These are phyloP conservation scores for Apeltes quadracus DNA, from an alignment of 2,113 vertebrate species.

Conservation along the genomic window DNA sequence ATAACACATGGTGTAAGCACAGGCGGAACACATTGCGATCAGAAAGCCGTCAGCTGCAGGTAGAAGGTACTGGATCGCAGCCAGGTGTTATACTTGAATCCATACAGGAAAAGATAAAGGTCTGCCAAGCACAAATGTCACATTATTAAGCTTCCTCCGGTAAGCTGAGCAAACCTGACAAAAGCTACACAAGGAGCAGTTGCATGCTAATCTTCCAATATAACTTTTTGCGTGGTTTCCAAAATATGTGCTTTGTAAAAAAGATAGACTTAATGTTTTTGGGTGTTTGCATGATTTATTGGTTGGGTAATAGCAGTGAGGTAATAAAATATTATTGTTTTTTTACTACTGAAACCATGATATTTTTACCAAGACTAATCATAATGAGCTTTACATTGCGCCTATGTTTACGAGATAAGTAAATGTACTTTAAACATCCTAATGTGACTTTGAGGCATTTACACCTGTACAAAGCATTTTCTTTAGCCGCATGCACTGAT, in stretches of 20 bases:
- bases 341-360: neutral
- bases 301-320: neutral
- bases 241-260: neutral
- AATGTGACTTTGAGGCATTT: constrained; percentile 27
- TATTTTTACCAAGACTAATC: neutral
- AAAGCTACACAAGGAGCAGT: neutral
- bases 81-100: neutral
- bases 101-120: neutral
- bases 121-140: neutral
- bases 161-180: neutral
- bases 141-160: neutral
- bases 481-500: constrained; percentile 21
- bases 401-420: neutral
- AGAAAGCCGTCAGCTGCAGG: neutral
- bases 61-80: neutral
- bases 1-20: neutral
- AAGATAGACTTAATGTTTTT: neutral
- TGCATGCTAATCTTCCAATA: neutral
- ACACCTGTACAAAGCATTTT: constrained; percentile 21
- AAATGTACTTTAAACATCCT: neutral
- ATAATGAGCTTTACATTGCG: neutral
- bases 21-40: neutral
- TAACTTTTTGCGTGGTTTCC: neutral
- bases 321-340: neutral
- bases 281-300: neutral